A percentile compares a stretch with the other conserved stretches of the same genome.
Conservation (phyloP, 2,888 invertebrate species). For the Microplitis manilae region DNA sequence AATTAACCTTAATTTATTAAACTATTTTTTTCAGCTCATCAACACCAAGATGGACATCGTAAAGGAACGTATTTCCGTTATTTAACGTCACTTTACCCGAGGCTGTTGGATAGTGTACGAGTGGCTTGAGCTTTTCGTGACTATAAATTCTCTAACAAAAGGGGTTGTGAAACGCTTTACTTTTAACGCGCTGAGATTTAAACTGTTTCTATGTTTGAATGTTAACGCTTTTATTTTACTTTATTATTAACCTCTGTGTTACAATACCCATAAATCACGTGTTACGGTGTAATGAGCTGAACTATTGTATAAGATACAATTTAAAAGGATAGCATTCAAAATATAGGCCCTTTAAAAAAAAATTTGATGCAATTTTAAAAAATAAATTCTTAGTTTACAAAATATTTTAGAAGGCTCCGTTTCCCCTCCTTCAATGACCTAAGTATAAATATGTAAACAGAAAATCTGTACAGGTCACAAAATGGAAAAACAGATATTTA, state of each 20-base stretch:
- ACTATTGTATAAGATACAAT: not conserved
- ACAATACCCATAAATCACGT: slow-evolving; percentile 5
- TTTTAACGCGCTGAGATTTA: slow-evolving; percentile 7
- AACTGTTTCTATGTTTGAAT: not conserved
- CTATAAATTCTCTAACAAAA: slow-evolving; percentile 40
- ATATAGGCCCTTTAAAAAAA: not conserved
- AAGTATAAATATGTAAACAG: too few relatives aligned
- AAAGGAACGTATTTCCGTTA: slow-evolving; percentile 15
- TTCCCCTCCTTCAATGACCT: too few relatives aligned
- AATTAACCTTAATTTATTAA: not conserved
- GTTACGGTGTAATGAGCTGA: not conserved
- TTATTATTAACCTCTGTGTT: not conserved
- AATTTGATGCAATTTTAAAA: too few relatives aligned
- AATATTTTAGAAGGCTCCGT: too few relatives aligned
- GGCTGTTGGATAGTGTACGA: not conserved
- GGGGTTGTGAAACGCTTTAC: slow-evolving; percentile 35
- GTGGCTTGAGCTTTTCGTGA: slow-evolving; percentile 26
- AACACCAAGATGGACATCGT: not conserved
- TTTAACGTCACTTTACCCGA: slow-evolving; percentile 26
- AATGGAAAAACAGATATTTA: not conserved
- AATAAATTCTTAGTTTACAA: too few relatives aligned
- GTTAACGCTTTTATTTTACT: not conserved
- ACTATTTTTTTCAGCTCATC: not conserved
- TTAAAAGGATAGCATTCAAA: not conserved
- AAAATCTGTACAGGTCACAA: not conserved